Percentiles rank a stretch among this genome's conserved stretches.
phyloP scores from a whole-genome alignment of 2,888 invertebrate genomes.

The Tanytarsus gracilentus region DNA sequence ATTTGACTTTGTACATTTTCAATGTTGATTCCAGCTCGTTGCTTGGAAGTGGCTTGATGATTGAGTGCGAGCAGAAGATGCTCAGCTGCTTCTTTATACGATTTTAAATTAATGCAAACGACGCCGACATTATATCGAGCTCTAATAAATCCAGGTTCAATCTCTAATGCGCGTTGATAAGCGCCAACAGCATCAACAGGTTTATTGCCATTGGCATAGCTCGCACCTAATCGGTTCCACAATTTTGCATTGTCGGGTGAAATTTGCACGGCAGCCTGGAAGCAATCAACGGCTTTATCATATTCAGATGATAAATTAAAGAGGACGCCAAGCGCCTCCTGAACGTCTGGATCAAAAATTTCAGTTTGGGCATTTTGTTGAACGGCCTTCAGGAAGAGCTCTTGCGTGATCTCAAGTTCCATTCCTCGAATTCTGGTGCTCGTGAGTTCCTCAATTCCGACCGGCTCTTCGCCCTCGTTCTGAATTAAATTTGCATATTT shows the following conservation, averaged over 20 bases:
- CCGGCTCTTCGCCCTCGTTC: slow-evolving; percentile 37
- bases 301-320: slow-evolving; percentile 92
- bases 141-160: slow-evolving; percentile 92
- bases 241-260: slow-evolving; percentile 70
- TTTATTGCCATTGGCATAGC: slow-evolving; percentile 87
- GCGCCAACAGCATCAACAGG: slow-evolving; percentile 96
- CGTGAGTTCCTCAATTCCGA: slow-evolving; percentile 36
- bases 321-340: slow-evolving; percentile 88
- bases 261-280: slow-evolving; percentile 78
- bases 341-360: slow-evolving; percentile 79
- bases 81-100: slow-evolving; percentile 90
- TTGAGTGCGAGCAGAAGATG: slow-evolving; percentile 90
- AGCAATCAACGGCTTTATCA: slow-evolving; percentile 95
- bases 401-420: slow-evolving; percentile 54
- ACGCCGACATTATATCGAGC: slow-evolving; percentile 97
- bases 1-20: slow-evolving; percentile 47
- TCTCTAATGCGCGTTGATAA: slow-evolving; percentile 79
- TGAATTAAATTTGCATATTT: slow-evolving; percentile 68
- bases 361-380: slow-evolving; percentile 55
- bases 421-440: slow-evolving; percentile 44
- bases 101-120: slow-evolving; percentile 91
- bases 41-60: slow-evolving; percentile 63
- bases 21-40: slow-evolving; percentile 41
- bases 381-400: slow-evolving; percentile 69
- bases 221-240: slow-evolving; percentile 97